These are phyloP conservation scores for Cybosia mesomella DNA, from an alignment of 2,888 invertebrate genomes.

Conservation along the genomic window DNA sequence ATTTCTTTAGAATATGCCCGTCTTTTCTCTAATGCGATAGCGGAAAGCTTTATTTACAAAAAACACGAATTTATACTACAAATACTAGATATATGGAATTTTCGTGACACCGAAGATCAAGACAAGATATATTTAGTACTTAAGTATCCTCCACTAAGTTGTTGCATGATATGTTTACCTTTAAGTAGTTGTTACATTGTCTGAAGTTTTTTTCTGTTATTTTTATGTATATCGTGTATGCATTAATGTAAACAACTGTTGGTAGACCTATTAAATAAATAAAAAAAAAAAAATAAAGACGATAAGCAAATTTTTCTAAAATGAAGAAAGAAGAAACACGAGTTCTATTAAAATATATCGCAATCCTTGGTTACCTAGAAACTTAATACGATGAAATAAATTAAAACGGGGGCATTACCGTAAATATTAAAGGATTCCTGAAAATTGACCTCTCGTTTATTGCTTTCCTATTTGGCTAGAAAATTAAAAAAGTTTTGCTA, in stretches of 20 bases:
- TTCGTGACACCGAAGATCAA: background rate
- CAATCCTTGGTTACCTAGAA: constrained; percentile 24
- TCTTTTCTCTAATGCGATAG: background rate
- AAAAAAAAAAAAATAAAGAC: too few relatives aligned
- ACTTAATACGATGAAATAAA: constrained; percentile 43
- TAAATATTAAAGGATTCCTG: constrained; percentile 36
- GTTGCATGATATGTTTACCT: too few relatives aligned
- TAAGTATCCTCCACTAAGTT: too few relatives aligned
- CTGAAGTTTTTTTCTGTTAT: too few relatives aligned
- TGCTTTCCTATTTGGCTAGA: constrained; percentile 30
- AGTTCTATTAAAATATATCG: background rate
- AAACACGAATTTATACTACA: background rate
- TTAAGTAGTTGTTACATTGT: too few relatives aligned
- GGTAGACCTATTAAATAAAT: too few relatives aligned
- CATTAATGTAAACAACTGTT: too few relatives aligned
- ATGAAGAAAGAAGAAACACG: too few relatives aligned
- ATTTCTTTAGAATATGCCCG: background rate
- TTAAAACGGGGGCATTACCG: constrained; percentile 42
- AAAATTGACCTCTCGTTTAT: constrained; percentile 38
- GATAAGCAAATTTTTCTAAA: background rate
- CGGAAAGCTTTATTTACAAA: background rate
- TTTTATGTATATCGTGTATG: too few relatives aligned
- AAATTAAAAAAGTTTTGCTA: constrained; percentile 25
- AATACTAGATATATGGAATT: too few relatives aligned
- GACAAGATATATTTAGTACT: too few relatives aligned